These are phyloP conservation scores for Gymnocheta viridis DNA, from an alignment of 2,888 invertebrate species.

Conservation along the genomic window DNA sequence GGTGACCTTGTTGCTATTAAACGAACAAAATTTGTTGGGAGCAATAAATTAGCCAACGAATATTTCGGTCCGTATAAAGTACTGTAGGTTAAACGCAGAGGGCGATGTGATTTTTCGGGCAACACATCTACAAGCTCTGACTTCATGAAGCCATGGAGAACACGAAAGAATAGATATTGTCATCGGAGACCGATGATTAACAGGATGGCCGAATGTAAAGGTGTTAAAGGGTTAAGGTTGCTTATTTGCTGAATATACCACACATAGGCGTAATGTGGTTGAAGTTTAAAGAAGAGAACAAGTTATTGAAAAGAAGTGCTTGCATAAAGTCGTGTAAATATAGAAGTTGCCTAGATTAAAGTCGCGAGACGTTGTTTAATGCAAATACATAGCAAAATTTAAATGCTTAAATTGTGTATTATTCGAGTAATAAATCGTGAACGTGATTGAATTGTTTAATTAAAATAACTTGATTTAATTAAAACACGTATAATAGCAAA, in stretches of 20 bases:
- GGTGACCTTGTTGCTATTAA: neutral
- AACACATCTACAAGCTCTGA: slow-evolving; percentile 7
- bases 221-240: neutral
- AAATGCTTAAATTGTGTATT: too few species aligned
- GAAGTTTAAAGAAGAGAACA: neutral
- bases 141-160: slow-evolving; percentile 10
- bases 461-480: too few species aligned
- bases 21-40: neutral
- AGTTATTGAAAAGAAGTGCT: neutral
- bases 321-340: neutral
- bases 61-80: slow-evolving; percentile 2
- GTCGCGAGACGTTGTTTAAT: too few species aligned
- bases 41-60: neutral
- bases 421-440: too few species aligned
- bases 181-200: slow-evolving; percentile 13
- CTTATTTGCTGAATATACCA: neutral
- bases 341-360: too few species aligned
- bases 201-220: slow-evolving; percentile 24
- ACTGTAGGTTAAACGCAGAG: neutral
- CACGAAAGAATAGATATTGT: neutral
- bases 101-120: neutral
- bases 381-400: too few species aligned
- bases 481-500: too few species aligned
- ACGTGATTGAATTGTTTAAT: too few species aligned
- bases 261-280: neutral